Evolutionary conservation across 2,113 vertebrate species (phyloP).

Genomic region (Emberiza fucata): DNA sequence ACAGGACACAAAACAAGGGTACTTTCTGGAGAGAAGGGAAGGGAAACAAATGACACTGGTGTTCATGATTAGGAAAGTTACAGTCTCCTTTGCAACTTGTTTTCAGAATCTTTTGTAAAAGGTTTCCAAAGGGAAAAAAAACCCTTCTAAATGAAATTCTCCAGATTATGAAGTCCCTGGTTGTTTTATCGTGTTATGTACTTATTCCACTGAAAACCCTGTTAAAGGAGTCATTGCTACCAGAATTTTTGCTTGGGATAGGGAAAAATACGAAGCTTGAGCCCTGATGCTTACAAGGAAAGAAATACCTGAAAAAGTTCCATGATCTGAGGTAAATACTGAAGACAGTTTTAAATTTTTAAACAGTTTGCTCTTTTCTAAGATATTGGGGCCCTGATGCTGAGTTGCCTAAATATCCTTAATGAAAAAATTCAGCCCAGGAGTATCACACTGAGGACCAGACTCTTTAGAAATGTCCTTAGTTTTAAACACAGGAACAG

Average conservation of each 20-base stretch:
- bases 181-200: rapidly evolving
- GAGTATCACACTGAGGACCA: not conserved
- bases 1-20: not conserved
- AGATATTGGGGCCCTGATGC: not conserved
- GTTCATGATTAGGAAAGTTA: not conserved
- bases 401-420: not conserved
- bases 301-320: not conserved
- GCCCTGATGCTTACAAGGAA: not conserved
- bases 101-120: not conserved
- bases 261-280: not conserved
- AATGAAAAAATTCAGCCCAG: not conserved
- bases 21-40: not conserved
- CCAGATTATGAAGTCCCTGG: not conserved
- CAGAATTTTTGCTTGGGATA: not conserved
- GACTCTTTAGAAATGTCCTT: not conserved
- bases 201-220: not conserved
- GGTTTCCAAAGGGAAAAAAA: not conserved
- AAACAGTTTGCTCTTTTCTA: not conserved
- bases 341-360: not conserved
- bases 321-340: not conserved
- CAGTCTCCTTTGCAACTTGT: not conserved
- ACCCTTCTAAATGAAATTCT: not conserved
- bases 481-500: not conserved
- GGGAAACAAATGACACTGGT: not conserved
- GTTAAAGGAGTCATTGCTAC: not conserved